A percentile compares a stretch with the other conserved stretches of the same genome.
Conservation (phyloP, 2,113 vertebrate genomes). For the Sceloporus undulatus region DNA sequence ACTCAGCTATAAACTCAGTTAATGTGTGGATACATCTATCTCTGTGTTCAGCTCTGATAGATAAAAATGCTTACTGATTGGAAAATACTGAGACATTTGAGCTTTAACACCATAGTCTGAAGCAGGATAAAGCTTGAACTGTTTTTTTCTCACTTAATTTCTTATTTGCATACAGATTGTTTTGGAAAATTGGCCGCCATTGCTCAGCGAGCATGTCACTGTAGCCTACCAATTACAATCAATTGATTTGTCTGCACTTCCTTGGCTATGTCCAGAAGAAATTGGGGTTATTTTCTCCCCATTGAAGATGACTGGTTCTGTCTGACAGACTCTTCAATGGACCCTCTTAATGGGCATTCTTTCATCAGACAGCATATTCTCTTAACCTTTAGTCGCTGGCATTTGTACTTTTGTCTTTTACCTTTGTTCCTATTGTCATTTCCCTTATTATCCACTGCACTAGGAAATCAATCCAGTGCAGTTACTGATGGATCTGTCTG, state of each 20-base stretch:
- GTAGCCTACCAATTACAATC: background rate
- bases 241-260: background rate
- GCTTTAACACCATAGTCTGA: background rate
- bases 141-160: background rate
- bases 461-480: background rate
- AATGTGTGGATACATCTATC: background rate
- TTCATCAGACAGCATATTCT: background rate
- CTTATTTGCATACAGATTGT: constrained; percentile 13
- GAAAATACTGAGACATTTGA: background rate
- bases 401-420: background rate
- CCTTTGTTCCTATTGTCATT: constrained; percentile 3
- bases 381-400: background rate
- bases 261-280: background rate
- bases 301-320: background rate
- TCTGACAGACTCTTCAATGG: background rate
- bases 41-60: background rate
- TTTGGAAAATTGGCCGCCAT: background rate
- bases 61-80: constrained; percentile 5
- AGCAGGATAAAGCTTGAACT: background rate
- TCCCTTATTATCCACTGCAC: background rate
- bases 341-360: background rate
- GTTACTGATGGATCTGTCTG: background rate
- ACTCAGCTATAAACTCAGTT: background rate
- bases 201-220: background rate
- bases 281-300: background rate